Conservation (phyloP, 1,140 invertebrate species). For the Hestina assimilis region DNA sequence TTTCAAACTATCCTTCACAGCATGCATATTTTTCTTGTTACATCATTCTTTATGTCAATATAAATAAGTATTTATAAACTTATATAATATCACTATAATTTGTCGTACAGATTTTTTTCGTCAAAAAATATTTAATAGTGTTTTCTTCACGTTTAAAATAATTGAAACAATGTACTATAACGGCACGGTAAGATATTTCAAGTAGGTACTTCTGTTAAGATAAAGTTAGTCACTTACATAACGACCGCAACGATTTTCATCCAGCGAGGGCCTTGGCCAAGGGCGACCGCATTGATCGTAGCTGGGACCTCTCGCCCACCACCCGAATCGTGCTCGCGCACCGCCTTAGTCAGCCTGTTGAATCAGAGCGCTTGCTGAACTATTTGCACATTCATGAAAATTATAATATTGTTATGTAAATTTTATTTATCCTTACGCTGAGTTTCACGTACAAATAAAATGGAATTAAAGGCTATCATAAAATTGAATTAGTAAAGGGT, state of each 20-base stretch:
- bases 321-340: conserved; percentile 34
- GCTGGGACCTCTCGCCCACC: conserved; percentile 30
- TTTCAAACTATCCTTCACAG: conserved; percentile 35
- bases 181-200: neutral
- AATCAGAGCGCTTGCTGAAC: conserved; percentile 34
- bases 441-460: no score
- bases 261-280: conserved; percentile 60
- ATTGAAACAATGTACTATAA: neutral
- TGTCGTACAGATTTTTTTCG: no score
- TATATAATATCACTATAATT: no score
- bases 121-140: no score
- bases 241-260: conserved; percentile 50
- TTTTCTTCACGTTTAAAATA: neutral
- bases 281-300: conserved; percentile 66
- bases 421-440: no score
- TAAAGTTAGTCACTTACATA: conserved; percentile 44
- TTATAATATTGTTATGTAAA: neutral
- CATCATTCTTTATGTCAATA: conserved; percentile 35
- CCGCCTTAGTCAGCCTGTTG: conserved; percentile 37
- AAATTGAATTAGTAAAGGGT: no score
- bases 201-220: no score
- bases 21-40: conserved; percentile 50
- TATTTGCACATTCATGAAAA: neutral
- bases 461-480: no score
- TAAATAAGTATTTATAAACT: no score